These are phyloP conservation scores for Astreopora myriophthalma DNA, from an alignment of 64 coral and sea anemone species.

Conservation along the genomic window DNA sequence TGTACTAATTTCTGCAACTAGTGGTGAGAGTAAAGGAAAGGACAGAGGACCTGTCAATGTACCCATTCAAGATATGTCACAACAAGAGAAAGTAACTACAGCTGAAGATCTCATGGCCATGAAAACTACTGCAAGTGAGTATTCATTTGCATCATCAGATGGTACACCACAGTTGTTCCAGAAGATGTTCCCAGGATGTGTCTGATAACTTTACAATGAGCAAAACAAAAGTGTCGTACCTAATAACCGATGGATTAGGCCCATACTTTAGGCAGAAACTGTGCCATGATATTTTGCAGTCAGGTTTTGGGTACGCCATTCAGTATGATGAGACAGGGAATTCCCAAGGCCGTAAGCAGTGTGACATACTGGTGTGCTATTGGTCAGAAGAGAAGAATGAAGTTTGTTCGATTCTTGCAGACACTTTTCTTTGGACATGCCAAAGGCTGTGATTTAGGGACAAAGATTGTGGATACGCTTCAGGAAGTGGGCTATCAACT, in stretches of 20 bases:
- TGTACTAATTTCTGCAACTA: no score
- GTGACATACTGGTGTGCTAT: conserved; percentile 54
- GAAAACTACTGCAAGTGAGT: conserved; percentile 63
- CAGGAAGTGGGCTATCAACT: conserved; percentile 36
- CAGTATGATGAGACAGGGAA: conserved; percentile 74
- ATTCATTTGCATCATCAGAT: conserved; percentile 77
- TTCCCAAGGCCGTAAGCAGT: conserved; percentile 71
- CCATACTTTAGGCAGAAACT: not conserved
- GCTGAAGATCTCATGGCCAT: conserved; percentile 31
- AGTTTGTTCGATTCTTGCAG: conserved; percentile 46
- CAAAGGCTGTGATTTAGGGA: conserved; percentile 39
- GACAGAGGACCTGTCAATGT: not conserved
- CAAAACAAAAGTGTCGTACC: not conserved
- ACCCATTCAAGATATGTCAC: conserved; percentile 59
- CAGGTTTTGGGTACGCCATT: conserved; percentile 17
- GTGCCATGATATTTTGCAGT: conserved; percentile 4
- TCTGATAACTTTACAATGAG: conserved; percentile 44
- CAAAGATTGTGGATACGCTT: conserved; percentile 52
- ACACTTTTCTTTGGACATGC: conserved; percentile 76
- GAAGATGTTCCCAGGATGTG: conserved; percentile 61
- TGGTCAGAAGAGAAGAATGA: conserved; percentile 71
- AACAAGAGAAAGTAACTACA: conserved; percentile 48
- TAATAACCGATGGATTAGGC: conserved; percentile 56
- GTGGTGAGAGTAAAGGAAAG: not conserved
- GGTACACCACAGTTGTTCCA: conserved; percentile 63